phyloP scores from a whole-genome alignment of 2,113 vertebrate species.

The Prinia subflava region DNA sequence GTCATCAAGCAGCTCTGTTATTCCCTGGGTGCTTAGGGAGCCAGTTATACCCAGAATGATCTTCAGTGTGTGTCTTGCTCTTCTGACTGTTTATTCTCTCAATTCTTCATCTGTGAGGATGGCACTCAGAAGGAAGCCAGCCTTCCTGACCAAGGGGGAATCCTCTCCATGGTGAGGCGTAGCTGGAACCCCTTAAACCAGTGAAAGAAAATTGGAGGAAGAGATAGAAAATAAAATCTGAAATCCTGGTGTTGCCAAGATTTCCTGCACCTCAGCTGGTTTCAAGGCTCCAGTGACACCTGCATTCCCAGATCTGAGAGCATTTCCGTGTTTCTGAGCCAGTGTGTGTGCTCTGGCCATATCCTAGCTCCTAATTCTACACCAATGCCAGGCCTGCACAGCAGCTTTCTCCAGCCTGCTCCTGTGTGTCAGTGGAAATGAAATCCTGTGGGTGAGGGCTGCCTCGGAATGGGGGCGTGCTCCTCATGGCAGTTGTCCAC shows the following conservation, averaged over 20 bases:
- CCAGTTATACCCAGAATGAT: not conserved
- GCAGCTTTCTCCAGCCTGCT: not conserved
- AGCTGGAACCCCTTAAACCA: not conserved
- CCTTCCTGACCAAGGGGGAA: not conserved
- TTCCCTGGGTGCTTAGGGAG: not conserved
- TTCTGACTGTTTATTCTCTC: not conserved
- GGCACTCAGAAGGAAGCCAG: not conserved
- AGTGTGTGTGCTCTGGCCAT: rapidly evolving
- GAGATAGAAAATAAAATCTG: not conserved
- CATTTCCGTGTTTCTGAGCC: not conserved
- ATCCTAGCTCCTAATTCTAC: not conserved
- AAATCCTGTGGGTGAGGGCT: not conserved
- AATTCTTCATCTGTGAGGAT: not conserved
- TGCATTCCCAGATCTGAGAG: not conserved
- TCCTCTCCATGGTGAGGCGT: not conserved
- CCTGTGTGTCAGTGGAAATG: not conserved
- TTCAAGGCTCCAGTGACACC: not conserved
- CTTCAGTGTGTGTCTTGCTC: not conserved
- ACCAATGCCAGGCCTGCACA: not conserved
- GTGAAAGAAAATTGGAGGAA: not conserved
- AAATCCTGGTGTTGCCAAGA: not conserved
- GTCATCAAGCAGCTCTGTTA: not conserved
- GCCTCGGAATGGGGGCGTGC: not conserved
- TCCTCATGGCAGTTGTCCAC: not conserved
- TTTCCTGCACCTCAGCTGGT: not conserved